phyloP scores from a whole-genome alignment of 2,113 vertebrate genomes.

The Girardinichthys multiradiatus region DNA sequence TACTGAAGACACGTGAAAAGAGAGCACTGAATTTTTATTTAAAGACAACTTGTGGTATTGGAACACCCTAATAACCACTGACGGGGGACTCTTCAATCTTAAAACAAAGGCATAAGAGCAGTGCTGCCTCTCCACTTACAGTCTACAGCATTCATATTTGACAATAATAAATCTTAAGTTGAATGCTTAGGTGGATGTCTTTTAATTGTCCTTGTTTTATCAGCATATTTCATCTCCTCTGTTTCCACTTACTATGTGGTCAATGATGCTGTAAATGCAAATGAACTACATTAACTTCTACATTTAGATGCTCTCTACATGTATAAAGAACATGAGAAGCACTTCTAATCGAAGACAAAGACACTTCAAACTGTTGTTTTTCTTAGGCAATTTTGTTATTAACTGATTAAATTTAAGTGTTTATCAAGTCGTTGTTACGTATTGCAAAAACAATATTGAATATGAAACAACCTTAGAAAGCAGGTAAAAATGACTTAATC shows the following conservation, averaged over 20 bases:
- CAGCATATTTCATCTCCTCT: not conserved
- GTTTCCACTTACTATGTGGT: not conserved
- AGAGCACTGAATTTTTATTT: not conserved
- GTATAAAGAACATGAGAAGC: not conserved
- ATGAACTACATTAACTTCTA: not conserved
- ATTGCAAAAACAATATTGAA: not conserved
- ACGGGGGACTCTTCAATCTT: not conserved
- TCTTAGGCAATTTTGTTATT: not conserved
- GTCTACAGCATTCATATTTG: not conserved
- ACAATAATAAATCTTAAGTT: not conserved
- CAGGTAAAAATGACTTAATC: too few relatives aligned
- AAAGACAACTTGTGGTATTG: not conserved
- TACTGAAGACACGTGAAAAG: conserved; percentile 3
- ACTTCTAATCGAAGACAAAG: not conserved
- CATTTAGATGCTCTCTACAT: not conserved
- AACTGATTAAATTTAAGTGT: not conserved
- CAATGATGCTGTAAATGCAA: conserved; percentile 2
- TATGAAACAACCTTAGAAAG: not conserved
- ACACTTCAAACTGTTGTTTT: not conserved
- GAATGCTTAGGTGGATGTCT: not conserved
- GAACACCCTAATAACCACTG: not conserved
- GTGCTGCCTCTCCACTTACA: not conserved
- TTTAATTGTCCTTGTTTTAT: not conserved
- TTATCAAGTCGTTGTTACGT: not conserved
- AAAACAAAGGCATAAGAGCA: not conserved